Base-by-base conservation (phyloP, 2,888 invertebrate genomes). In the Drosophila mimetica region DNA sequence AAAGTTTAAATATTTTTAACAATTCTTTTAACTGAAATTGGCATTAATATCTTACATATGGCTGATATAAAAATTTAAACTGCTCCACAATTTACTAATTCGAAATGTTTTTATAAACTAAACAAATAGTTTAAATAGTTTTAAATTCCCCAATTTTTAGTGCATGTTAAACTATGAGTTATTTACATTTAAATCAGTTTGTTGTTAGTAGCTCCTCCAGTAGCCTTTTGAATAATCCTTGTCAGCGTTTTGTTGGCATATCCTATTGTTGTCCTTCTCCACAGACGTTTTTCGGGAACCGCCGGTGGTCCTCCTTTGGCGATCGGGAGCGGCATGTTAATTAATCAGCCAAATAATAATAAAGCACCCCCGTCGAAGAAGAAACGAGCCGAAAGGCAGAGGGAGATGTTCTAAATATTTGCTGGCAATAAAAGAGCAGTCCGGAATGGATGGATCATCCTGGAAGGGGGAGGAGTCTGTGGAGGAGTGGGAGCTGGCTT, bases 321-420 rank as follows among this genome's bases (percentile, higher is more conserved):
- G 30, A 64, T 51, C 64, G 64, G 41, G 70, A 53, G 60, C 55
- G 86, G 78, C 78, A 78, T 86, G 89, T 83, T 87, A 87, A 87
- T 87, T 87, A 87, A 87, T 87, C 88, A 87, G 76, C 71, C 81
- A 86, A 87, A 87, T 81, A 87, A 77, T 77, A 84, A 80, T 67
- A 73, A 60, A 59, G 74, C 66, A 70, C 37, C 69, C 41, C 34
- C n/a, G n/a, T 30, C n/a, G 47, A 50, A 34, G 36, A 64, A 74
- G 67, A 73, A 76, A 77, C 69, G 63, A 79, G 67, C 85, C 81
- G 78, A 81, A 70, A 50, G 46, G 42, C 36, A 16, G 22, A 54
- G 39, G 67, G 42, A 55, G 34, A 28, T 34, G 41, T 64, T 22
- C 60, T 78, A 83, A 86, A 80, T 83, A 86, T 86, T 86, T 81